phyloP scores from a whole-genome alignment of 2,797 vertebrate genomes.

The Syngnathus rostellatus region DNA sequence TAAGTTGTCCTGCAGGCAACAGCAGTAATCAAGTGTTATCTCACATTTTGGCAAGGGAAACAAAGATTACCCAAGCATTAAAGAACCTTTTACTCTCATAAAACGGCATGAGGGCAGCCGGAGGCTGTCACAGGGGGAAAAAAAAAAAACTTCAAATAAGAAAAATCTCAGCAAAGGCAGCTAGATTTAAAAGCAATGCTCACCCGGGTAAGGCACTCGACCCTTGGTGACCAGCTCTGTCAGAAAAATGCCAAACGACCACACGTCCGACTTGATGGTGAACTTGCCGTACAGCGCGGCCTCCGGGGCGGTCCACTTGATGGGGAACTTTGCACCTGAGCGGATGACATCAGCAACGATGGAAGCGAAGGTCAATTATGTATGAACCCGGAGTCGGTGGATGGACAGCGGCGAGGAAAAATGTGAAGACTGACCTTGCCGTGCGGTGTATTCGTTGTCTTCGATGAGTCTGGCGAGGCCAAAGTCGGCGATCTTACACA shows the following conservation, averaged over 20 bases:
- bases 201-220: constrained; percentile 95
- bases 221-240: constrained; percentile 97
- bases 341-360: neutral
- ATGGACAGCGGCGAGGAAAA: neutral
- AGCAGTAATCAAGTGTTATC: constrained; percentile 21
- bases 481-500: constrained; percentile 96
- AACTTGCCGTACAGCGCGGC: constrained; percentile 92
- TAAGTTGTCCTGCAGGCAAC: constrained; percentile 15
- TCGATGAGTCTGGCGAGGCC: constrained; percentile 91
- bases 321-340: constrained; percentile 93
- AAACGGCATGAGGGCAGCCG: constrained; percentile 18
- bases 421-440: constrained; percentile 75
- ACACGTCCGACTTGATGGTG: constrained; percentile 97
- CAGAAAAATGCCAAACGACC: constrained; percentile 94
- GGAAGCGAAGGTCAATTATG: neutral
- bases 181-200: constrained; percentile 27
- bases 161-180: too few species aligned
- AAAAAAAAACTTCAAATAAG: neutral
- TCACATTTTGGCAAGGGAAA: constrained; percentile 20
- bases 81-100: constrained; percentile 17
- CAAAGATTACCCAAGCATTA: constrained; percentile 21
- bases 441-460: constrained; percentile 94
- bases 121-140: constrained; percentile 5
- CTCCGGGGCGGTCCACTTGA: constrained; percentile 95
- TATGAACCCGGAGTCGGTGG: neutral